Evolutionary conservation across 2,888 invertebrate species (phyloP).

Genomic region (Cephus pulcher): DNA sequence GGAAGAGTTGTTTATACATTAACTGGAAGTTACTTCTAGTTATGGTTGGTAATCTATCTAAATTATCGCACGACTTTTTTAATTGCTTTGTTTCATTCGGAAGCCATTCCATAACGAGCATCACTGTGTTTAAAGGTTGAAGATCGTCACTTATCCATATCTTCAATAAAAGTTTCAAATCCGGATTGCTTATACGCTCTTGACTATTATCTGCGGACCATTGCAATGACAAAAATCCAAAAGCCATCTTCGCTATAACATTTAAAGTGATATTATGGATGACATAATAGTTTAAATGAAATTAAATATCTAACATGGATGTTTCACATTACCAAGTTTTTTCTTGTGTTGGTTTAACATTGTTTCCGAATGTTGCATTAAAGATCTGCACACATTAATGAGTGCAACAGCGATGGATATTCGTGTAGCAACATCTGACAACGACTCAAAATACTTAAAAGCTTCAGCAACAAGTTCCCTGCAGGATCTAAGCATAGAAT

Average conservation of each 20-base stretch:
- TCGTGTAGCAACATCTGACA: constrained; percentile 59
- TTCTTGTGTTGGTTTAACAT: constrained; percentile 46
- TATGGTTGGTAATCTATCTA: constrained; percentile 74
- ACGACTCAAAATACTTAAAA: constrained; percentile 60
- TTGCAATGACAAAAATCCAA: constrained; percentile 50
- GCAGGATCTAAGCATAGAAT: constrained; percentile 45
- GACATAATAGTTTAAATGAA: background rate
- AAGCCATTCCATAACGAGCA: constrained; percentile 70
- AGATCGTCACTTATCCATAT: constrained; percentile 60
- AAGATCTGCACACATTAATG: constrained; percentile 52
- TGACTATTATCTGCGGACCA: constrained; percentile 48
- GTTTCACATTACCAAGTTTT: constrained; percentile 50
- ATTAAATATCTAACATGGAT: background rate
- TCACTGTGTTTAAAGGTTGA: constrained; percentile 69
- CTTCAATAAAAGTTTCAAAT: constrained; percentile 41
- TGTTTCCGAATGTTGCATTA: constrained; percentile 58
- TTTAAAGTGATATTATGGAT: background rate
- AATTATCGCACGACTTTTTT: constrained; percentile 70
- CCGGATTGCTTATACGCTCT: background rate
- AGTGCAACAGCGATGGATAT: constrained; percentile 59
- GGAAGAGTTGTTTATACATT: constrained; percentile 76
- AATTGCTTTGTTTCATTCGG: constrained; percentile 71
- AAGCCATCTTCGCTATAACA: constrained; percentile 54
- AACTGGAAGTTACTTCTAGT: constrained; percentile 75
- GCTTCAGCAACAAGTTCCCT: constrained; percentile 60